Conservation (phyloP, 2,113 vertebrate genomes). For the Amblyopsis rosae region DNA sequence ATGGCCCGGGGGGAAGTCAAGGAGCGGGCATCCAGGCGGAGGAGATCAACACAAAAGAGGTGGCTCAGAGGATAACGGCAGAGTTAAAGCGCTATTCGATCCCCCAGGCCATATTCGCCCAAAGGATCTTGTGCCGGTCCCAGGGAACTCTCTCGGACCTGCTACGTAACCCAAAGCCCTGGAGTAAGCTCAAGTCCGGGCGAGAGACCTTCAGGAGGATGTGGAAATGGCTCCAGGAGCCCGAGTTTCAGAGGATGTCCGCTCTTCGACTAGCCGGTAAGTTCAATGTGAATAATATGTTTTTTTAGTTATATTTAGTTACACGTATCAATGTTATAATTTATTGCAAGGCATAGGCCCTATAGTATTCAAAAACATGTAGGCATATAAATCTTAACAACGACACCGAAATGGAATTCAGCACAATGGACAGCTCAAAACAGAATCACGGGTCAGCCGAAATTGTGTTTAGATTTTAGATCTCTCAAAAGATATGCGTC, state of each 20-base stretch:
- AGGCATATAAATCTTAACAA: not conserved
- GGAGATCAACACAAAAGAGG: conserved; percentile 98
- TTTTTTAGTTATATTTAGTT: not conserved
- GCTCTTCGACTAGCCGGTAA: conserved; percentile 94
- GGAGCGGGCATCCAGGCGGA: conserved; percentile 85
- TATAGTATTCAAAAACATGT: not conserved
- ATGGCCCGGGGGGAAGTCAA: conserved; percentile 75
- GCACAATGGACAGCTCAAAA: conserved; percentile 64
- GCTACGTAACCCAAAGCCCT: conserved; percentile 96
- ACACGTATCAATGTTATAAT: not conserved
- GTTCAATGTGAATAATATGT: conserved; percentile 33
- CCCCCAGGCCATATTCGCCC: conserved; percentile 97
- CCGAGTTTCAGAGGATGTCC: conserved; percentile 97
- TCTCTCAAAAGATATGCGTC: not conserved
- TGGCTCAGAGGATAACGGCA: conserved; percentile 96
- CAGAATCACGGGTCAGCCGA: not conserved
- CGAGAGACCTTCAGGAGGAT: conserved; percentile 98
- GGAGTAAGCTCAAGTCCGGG: conserved; percentile 98
- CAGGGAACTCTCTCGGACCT: conserved; percentile 97
- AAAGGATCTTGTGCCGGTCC: conserved; percentile 95
- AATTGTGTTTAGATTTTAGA: not conserved
- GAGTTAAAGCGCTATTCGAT: conserved; percentile 98
- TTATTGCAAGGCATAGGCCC: not conserved
- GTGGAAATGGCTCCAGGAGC: conserved; percentile 99
- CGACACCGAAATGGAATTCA: conserved; percentile 34